Evolutionary conservation across 2,888 invertebrate species (phyloP), one percentile per base, ranked within the genome.

Genomic region (Tubiluchus corallicola): DNA sequence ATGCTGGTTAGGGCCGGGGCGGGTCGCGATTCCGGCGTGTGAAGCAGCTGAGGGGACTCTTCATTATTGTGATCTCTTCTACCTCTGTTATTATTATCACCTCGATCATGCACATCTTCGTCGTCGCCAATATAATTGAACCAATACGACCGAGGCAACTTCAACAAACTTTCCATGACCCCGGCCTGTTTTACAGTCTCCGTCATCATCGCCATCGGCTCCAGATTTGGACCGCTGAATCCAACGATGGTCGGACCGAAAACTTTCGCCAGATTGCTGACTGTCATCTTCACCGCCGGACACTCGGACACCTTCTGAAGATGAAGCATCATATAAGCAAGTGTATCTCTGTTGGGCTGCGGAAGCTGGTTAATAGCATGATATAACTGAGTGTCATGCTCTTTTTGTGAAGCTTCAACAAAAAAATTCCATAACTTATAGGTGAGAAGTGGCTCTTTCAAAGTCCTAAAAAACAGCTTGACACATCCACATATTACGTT

Each of bases 221-320:
- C 58, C 1, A 78, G 77, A 59, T 82, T 77, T 0, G 71, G 66
- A 1, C 75, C 75, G 13, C 82, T 82, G 59, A 82, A 87, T 0
- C 94, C 94, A 17, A 96, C 79, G 42, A 96, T 72, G 1, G 90
- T 92, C 2, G 94, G 94, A 0, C 83, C 94, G 65, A 96, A 88
- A 20, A 94, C 76, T 59, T 79, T 80, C 1, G 90, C 77, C 54
- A 98, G 68, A 68, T 90, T 94, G 51, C 75, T 74, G 17, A 77
- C 69, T 0, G 84, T 81, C 96, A 98, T 98, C 69, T 84, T 83
- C 52, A 85, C 84, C 42, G 80, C 82, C 0, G 74, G 72, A 51
- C 78, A 75, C 52, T 79, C 77, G 0, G 85, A 76, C 47, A 92
- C 77, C 55, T 88, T 73, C 64, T 87, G 84, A 53, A 94, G 71